A percentile compares a stretch with the other conserved stretches of the same genome.
Conservation (phyloP, 2,888 invertebrate genomes). For the Callinectes sapidus region DNA sequence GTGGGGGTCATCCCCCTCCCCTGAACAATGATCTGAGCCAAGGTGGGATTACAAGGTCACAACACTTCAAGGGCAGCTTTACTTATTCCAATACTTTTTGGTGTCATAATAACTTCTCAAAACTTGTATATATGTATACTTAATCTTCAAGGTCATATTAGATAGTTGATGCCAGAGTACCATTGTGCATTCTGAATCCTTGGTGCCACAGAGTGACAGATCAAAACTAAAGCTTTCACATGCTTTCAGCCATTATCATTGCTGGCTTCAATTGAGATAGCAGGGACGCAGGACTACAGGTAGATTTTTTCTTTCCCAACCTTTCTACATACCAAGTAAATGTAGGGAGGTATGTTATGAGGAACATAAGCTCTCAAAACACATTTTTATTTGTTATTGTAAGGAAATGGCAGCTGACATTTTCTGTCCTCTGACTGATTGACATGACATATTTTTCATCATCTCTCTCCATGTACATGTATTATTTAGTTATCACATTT, state of each 20-base stretch:
- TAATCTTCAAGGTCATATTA: not conserved
- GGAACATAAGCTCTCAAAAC: not conserved
- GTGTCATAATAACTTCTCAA: constrained; percentile 3
- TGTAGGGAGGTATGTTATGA: not conserved
- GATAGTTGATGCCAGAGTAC: not conserved
- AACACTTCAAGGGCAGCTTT: not conserved
- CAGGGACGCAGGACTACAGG: not conserved
- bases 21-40: constrained; percentile 47
- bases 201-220: not conserved
- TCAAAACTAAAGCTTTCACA: not conserved
- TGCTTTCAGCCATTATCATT: not conserved
- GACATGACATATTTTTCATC: not conserved
- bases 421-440: not conserved
- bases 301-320: not conserved
- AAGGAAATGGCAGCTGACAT: not conserved
- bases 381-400: not conserved
- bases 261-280: not conserved
- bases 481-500: not conserved
- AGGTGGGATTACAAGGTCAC: not conserved
- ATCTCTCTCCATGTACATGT: not conserved
- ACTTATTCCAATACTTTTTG: not conserved
- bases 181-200: not conserved
- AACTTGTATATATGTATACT: not conserved
- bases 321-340: not conserved
- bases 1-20: constrained; percentile 85